Evolutionary conservation across 2,113 vertebrate genomes (phyloP).

Genomic region (Shinisaurus crocodilurus): DNA sequence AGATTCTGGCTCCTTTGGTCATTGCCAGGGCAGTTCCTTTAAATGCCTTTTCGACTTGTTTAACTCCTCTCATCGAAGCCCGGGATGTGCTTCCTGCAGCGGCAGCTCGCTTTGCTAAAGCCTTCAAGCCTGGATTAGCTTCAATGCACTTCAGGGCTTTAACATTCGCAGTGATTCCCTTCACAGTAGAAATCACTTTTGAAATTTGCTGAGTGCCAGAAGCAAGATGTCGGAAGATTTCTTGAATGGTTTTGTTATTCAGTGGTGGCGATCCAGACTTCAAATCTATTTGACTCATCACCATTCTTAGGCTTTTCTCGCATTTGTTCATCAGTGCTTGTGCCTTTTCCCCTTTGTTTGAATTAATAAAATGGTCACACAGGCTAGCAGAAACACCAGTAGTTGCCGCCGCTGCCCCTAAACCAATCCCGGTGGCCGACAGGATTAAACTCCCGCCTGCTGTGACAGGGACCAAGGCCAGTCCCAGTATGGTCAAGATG

Average conservation of each 20-base stretch:
- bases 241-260: not conserved
- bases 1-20: not conserved
- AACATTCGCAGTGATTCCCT: not conserved
- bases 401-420: not conserved
- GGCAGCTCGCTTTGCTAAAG: not conserved
- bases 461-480: not conserved
- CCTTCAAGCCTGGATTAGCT: constrained; percentile 2
- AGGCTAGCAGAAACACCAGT: accelerated
- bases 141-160: not conserved
- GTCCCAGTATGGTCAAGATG: constrained; percentile 4
- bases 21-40: not conserved
- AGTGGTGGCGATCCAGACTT: not conserved
- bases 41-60: not conserved
- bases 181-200: accelerated
- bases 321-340: not conserved
- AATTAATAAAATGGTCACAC: not conserved
- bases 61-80: accelerated
- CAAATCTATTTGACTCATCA: constrained; percentile 6
- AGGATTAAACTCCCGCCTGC: constrained; percentile 49
- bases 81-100: accelerated
- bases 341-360: not conserved
- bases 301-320: not conserved
- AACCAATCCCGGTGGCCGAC: accelerated
- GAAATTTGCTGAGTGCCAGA: not conserved
- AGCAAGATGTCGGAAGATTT: not conserved